Base-by-base conservation (phyloP, 2,888 invertebrate genomes). In the Trichogramma evanescens region DNA sequence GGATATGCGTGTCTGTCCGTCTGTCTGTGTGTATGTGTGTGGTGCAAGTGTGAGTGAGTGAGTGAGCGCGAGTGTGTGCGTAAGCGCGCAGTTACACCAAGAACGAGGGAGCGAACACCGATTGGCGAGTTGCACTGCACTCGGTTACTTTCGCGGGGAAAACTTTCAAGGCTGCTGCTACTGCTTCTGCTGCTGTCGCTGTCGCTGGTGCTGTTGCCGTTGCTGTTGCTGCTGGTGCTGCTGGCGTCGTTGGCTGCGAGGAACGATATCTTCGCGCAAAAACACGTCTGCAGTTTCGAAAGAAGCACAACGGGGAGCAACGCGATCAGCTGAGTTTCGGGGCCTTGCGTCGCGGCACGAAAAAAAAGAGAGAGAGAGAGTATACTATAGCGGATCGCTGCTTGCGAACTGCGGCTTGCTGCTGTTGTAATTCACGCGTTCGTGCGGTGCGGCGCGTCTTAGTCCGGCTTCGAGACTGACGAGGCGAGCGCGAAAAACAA, bases 81-180 rank as follows among this genome's bases (percentile, higher is more conserved):
- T 41, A 7, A 38, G 51, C 51, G 50, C 41, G 9, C 9, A 4
- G 5, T 39, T 51, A 10, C 5, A 38, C 10, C 40, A 39, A 38
- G 39, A 51, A 51, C 10, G 51, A 5, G 41, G 51, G 51, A 26
- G 26, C 26, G 26, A 26, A 26, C 26, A 26, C 26, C 26, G 26
- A 26, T 26, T 26, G 26, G 26, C 26, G 26, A 26, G 26, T 26
- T 26, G 26, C 26, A 26, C 26, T 26, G 26, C 26, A 26, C 26
- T 26, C 26, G 26, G 26, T 26, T 26, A 61, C 61, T 61, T 61
- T 61, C 61, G 54, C 61, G 58, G 61, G 61, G 26, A 26, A 58
- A 58, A 61, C 58, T 61, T 58, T 61, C 58, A 58, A 61, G 61
- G 58, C 58, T 10, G 41, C 8, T 5, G 44, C 26, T 26, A 26